Conservation (phyloP, 2,113 vertebrate genomes). For the Podiceps cristatus region DNA sequence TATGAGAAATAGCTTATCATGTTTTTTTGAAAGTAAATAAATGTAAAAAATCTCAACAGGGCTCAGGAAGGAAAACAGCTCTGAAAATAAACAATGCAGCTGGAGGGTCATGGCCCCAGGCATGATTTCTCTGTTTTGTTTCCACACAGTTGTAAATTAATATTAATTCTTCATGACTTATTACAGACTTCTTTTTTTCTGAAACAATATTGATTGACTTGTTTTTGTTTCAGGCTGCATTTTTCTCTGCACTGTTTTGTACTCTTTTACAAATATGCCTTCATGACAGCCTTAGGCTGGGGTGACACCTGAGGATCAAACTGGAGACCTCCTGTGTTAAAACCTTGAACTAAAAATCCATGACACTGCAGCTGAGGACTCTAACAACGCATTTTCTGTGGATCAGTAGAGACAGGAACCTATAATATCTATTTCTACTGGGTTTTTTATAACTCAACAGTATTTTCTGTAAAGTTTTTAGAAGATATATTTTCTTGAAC, state of each 20-base stretch:
- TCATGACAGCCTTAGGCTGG: conserved; percentile 5
- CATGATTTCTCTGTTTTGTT: not conserved
- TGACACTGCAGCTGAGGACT: not conserved
- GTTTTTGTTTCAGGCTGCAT: not conserved
- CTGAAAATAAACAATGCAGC: not conserved
- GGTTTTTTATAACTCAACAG: not conserved
- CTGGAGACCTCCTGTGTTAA: not conserved
- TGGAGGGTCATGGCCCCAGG: not conserved
- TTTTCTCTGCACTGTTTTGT: conserved; percentile 1
- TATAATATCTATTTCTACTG: not conserved
- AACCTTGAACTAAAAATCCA: conserved; percentile 6
- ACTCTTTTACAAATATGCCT: not conserved
- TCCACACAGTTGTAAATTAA: not conserved
- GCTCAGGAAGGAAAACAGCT: not conserved
- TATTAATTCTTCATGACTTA: conserved; percentile 45
- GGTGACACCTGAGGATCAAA: not conserved
- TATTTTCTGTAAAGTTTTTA: not conserved
- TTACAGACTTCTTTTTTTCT: not conserved
- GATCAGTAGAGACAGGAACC: not conserved
- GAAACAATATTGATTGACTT: conserved; percentile 14
- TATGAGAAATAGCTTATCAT: not conserved
- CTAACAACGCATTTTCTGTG: not conserved
- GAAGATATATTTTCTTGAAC: not conserved
- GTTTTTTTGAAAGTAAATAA: not conserved
- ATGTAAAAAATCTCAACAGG: not conserved